Evolutionary conservation across 1,140 invertebrate species (phyloP).

Genomic region (Gryon sp.): DNA sequence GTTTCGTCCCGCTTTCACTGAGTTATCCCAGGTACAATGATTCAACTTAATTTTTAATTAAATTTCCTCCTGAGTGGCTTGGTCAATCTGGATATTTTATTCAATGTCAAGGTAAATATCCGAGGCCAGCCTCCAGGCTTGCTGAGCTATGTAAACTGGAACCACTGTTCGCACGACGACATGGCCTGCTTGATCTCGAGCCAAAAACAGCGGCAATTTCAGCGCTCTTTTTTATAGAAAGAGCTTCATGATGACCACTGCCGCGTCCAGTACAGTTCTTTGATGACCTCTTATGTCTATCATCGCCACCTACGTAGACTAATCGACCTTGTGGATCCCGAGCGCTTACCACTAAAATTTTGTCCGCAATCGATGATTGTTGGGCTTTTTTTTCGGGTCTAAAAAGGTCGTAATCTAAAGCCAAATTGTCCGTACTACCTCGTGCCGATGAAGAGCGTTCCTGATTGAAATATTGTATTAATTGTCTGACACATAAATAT

Average conservation of each 20-base stretch:
- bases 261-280: conserved; percentile 64
- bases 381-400: conserved; percentile 77
- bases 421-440: conserved; percentile 83
- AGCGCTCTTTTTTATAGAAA: conserved; percentile 92
- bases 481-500: no score
- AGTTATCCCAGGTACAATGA: conserved; percentile 53
- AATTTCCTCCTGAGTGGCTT: conserved; percentile 14
- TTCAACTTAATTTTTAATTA: conserved; percentile 34
- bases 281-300: conserved; percentile 68
- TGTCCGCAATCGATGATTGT: conserved; percentile 73
- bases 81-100: neutral
- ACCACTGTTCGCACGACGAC: conserved; percentile 70
- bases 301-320: conserved; percentile 80
- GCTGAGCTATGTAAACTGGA: conserved; percentile 75
- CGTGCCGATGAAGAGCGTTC: conserved; percentile 65
- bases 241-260: conserved; percentile 82
- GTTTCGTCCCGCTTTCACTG: conserved; percentile 51
- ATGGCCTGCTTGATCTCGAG: conserved; percentile 61
- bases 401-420: conserved; percentile 86
- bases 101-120: conserved; percentile 70
- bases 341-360: conserved; percentile 81
- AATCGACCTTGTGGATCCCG: conserved; percentile 80
- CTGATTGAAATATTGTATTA: conserved; percentile 53
- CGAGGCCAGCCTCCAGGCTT: conserved; percentile 76
- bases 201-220: conserved; percentile 92